A percentile compares a stretch with the other conserved stretches of the same genome.
These are phyloP conservation scores for Rhingia campestris DNA, from an alignment of 2,888 invertebrate genomes.

Conservation along the genomic window DNA sequence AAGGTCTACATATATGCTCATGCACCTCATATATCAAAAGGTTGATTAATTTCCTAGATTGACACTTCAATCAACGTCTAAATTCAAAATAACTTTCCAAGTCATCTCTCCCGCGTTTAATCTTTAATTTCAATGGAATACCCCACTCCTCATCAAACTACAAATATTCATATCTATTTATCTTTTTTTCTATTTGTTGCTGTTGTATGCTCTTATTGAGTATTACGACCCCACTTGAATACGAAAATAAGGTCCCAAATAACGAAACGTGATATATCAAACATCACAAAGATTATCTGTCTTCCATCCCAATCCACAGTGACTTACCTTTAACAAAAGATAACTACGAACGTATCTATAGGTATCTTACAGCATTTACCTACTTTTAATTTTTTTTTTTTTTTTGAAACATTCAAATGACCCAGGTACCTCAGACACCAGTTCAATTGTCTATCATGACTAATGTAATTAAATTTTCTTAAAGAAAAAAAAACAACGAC, in stretches of 20 bases:
- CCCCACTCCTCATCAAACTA: conserved; percentile 26
- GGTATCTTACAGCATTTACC: conserved; percentile 61
- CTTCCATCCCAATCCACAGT: conserved; percentile 59
- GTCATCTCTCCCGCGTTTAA: conserved; percentile 36
- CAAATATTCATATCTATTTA: conserved; percentile 31
- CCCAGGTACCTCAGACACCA: conserved; percentile 60
- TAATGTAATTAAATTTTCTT: conserved; percentile 70
- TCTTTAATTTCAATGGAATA: conserved; percentile 60
- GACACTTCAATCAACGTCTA: conserved; percentile 41
- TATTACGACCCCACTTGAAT: conserved; percentile 61
- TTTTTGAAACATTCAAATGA: conserved; percentile 65
- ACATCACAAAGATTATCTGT: conserved; percentile 69
- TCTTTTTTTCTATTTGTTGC: conserved; percentile 5
- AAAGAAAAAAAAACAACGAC: conserved; percentile 34
- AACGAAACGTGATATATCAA: conserved; percentile 74
- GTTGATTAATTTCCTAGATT: conserved; percentile 1
- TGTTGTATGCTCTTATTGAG: conserved; percentile 27
- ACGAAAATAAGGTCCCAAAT: conserved; percentile 60
- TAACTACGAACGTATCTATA: conserved; percentile 35
- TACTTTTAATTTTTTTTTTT: conserved; percentile 16
- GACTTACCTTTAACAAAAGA: conserved; percentile 61
- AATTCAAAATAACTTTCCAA: conserved; percentile 52
- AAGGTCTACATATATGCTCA: too few species aligned
- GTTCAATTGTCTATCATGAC: conserved; percentile 73
- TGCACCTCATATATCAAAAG: too few species aligned